A percentile compares a stretch with the other conserved stretches of the same genome.
Evolutionary conservation across 2,888 invertebrate species (phyloP).

Genomic region (Tinea semifulvella): DNA sequence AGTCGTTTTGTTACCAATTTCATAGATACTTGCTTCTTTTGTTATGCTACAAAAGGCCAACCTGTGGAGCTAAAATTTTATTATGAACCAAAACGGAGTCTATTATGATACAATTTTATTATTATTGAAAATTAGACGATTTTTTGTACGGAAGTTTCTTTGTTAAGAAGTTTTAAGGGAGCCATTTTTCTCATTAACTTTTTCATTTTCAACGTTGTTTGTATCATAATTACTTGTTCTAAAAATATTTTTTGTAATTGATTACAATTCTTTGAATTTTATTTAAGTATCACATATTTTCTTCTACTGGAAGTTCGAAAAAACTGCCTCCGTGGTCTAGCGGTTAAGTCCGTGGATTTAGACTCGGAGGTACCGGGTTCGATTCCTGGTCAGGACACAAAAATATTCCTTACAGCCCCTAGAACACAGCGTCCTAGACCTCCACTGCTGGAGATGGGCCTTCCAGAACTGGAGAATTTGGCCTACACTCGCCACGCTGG

Average conservation of each 20-base stretch:
- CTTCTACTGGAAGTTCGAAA: too few relatives aligned
- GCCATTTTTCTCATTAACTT: conserved; percentile 8
- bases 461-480: too few relatives aligned
- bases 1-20: conserved; percentile 12
- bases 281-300: too few relatives aligned
- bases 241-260: neutral
- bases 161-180: conserved; percentile 9
- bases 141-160: conserved; percentile 10
- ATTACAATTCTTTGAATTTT: too few relatives aligned
- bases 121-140: conserved; percentile 12
- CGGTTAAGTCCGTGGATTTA: too few relatives aligned
- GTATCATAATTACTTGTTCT: neutral
- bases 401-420: too few relatives aligned
- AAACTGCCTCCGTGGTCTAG: too few relatives aligned
- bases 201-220: neutral
- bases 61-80: conserved; percentile 12
- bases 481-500: too few relatives aligned
- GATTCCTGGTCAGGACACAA: too few relatives aligned
- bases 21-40: conserved; percentile 13
- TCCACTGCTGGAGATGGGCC: too few relatives aligned
- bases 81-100: conserved; percentile 13
- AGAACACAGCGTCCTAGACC: too few relatives aligned
- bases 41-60: conserved; percentile 11
- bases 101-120: conserved; percentile 10
- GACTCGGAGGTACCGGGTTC: too few relatives aligned